Conservation (phyloP, 2,797 vertebrate species). For the Rhinoraja longicauda region DNA sequence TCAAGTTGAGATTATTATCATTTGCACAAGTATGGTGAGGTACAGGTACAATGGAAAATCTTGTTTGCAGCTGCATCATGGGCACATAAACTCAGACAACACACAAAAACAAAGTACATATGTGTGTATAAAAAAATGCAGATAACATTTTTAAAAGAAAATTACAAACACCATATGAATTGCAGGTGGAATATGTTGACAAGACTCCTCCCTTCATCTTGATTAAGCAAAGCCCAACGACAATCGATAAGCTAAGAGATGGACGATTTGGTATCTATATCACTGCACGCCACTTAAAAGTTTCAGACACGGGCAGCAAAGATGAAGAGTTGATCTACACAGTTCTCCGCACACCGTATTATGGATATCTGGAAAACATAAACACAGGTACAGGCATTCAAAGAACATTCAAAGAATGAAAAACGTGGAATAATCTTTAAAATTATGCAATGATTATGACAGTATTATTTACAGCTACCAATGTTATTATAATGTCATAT, state of each 20-base stretch:
- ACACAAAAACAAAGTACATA: no score
- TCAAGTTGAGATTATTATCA: no score
- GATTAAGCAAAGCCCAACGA: conserved; percentile 50
- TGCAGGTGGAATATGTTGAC: conserved; percentile 57
- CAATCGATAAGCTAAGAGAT: conserved; percentile 49
- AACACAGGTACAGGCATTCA: conserved; percentile 47
- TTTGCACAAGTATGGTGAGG: no score
- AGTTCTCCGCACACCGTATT: conserved; percentile 53
- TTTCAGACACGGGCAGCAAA: conserved; percentile 51
- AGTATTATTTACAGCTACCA: neutral
- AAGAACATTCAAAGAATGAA: neutral
- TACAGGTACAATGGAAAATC: no score
- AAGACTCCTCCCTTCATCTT: conserved; percentile 53
- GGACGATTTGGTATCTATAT: conserved; percentile 51
- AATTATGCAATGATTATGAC: neutral
- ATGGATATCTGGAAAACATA: conserved; percentile 60
- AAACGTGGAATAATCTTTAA: neutral
- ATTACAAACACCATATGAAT: neutral
- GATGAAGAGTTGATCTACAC: conserved; percentile 56
- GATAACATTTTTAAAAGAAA: neutral
- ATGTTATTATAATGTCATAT: neutral
- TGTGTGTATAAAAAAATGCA: no score
- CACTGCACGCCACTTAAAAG: conserved; percentile 53
- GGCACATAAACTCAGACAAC: no score
- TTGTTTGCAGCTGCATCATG: no score